Base-by-base conservation (phyloP, 2,113 vertebrate species). In the Acrocephalus arundinaceus region DNA sequence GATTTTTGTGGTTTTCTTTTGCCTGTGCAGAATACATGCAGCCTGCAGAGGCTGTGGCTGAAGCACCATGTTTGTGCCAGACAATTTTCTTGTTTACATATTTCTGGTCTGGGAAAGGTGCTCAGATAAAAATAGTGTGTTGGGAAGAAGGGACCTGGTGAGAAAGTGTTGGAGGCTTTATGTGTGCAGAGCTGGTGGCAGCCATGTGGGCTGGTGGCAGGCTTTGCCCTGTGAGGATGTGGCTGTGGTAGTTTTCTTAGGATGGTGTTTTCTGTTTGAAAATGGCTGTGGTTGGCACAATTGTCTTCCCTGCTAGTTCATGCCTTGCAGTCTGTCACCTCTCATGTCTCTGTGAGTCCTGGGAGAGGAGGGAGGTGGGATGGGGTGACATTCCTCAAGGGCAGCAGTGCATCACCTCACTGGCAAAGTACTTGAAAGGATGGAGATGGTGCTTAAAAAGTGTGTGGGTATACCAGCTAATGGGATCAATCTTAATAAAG, bases 271-370 rank as follows among this genome's bases (percentile, higher is more conserved):
- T 68, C 33, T 35, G 35, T 72, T 87, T 83, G 57, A 48, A 46
- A 35, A 25, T 2, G 57, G 57, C 46, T 1, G 0, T 11, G 37
- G 33, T 19, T 24, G 23, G 41, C 11, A 16, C n/a, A 62, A 10
- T n/a, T 1, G 0, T 71, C 58, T 78, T 49, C 39, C 33, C 23
- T 7, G 4, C 15, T 0, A 2, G 21, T 52, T 35, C 0, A 2
- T 77, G 59, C 41, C 11, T 10, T 57, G 54, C 2, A 9, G 9
- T 63, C 33, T 2, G 7, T n/a, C 27, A 22, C 0, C 1, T 48
- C 33, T 48, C 2, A 0, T 43, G 41, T 79, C 22, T 45, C 49
- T 1, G 1, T 19, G 37, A n/a, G 15, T 11, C 18, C 18, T 48
- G 43, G 52, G 41, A 66, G 48, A 37, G n/a, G 21, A n/a, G 9